Evolutionary conservation across 2,888 invertebrate genomes (phyloP).

Genomic region (Eurois occulta): DNA sequence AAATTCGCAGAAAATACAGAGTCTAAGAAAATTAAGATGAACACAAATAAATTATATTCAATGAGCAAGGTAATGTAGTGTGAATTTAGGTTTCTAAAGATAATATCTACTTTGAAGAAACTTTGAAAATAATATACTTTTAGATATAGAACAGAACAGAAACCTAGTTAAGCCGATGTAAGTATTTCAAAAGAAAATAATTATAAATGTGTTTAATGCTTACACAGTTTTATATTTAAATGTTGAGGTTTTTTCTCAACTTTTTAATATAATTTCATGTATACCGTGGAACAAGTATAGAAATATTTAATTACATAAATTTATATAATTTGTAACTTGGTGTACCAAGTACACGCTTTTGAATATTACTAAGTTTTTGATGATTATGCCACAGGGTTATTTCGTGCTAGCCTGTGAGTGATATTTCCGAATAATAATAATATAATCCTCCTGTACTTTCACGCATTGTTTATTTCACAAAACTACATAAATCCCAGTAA

Average conservation of each 20-base stretch:
- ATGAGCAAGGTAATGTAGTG: constrained; percentile 13
- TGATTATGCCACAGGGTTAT: background rate
- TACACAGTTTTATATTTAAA: background rate
- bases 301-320: background rate
- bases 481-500: no score
- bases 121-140: background rate
- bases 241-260: background rate
- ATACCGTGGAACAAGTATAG: background rate
- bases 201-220: background rate
- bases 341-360: background rate
- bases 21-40: background rate
- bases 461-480: no score
- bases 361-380: background rate
- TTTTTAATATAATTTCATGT: background rate
- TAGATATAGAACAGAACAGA: background rate
- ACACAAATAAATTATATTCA: constrained; percentile 20
- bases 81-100: constrained; percentile 17
- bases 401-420: background rate
- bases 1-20: background rate
- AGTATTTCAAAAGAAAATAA: background rate
- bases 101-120: background rate
- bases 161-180: background rate
- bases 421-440: background rate
- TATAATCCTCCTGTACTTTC: no score
- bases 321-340: background rate